Evolutionary conservation across 1,140 invertebrate genomes (phyloP).

Genomic region (Samia ricini): DNA sequence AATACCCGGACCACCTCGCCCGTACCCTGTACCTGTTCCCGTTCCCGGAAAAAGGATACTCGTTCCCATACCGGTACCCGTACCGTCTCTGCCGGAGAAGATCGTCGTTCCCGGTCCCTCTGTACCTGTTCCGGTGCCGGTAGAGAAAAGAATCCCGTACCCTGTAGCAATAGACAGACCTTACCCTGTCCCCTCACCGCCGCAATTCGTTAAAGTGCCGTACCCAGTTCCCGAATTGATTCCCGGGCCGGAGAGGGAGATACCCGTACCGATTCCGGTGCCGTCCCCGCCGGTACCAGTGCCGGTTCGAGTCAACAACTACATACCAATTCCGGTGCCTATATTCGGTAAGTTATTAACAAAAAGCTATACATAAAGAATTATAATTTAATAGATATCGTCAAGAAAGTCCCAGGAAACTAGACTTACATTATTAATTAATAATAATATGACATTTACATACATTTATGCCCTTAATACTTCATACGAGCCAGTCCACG

Average conservation of each 20-base stretch:
- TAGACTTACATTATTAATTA: no score
- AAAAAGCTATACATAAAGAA: no score
- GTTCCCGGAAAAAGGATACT: slow-evolving; percentile 50
- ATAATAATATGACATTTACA: no score
- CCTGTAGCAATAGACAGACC: slow-evolving; percentile 39
- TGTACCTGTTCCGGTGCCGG: slow-evolving; percentile 38
- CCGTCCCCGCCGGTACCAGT: slow-evolving; percentile 43
- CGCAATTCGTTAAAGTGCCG: slow-evolving; percentile 36
- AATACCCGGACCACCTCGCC: slow-evolving; percentile 51
- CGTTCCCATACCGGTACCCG: slow-evolving; percentile 53
- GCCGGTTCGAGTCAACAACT: slow-evolving; percentile 39
- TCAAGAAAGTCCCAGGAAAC: no score
- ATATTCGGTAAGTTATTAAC: no score
- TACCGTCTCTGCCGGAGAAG: slow-evolving; percentile 52
- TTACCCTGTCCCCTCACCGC: slow-evolving; percentile 47
- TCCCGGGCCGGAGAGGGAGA: slow-evolving; percentile 28
- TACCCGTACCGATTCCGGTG: slow-evolving; percentile 45
- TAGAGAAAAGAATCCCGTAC: slow-evolving; percentile 35
- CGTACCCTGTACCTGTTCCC: slow-evolving; percentile 52
- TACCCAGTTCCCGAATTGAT: slow-evolving; percentile 33
- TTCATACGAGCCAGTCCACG: no score
- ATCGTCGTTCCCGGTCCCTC: slow-evolving; percentile 49
- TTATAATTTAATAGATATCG: no score
- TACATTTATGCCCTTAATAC: no score
- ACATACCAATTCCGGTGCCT: slow-evolving; percentile 32